A percentile compares a stretch with the other conserved stretches of the same genome.
Evolutionary conservation across 2,113 vertebrate species (phyloP).

Genomic region (Grus americana): DNA sequence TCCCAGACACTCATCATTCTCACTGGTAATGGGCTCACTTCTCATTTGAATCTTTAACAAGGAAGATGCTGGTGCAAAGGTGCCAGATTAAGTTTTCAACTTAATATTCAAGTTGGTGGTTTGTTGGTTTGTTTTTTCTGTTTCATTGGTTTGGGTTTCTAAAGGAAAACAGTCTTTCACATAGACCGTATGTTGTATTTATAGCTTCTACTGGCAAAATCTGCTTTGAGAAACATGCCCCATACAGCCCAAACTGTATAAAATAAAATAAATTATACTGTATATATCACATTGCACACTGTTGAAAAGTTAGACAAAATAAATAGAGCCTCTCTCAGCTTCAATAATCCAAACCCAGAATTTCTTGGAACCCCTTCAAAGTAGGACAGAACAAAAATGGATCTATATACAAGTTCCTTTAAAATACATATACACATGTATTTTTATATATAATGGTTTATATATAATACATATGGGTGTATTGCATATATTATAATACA

Average conservation of each 20-base stretch:
- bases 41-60: not conserved
- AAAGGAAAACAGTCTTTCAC: not conserved
- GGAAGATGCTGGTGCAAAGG: not conserved
- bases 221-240: not conserved
- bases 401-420: not conserved
- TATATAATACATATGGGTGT: not conserved
- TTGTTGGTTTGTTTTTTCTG: not conserved
- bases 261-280: not conserved
- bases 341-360: not conserved
- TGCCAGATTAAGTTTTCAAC: not conserved
- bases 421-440: not conserved
- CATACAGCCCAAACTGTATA: not conserved
- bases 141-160: not conserved
- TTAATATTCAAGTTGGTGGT: not conserved
- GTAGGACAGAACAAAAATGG: not conserved
- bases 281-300: not conserved
- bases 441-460: not conserved
- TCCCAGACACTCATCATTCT: not conserved
- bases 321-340: not conserved
- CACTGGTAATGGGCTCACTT: not conserved
- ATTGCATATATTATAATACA: not conserved
- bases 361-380: not conserved
- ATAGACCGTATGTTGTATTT: not conserved
- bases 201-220: not conserved
- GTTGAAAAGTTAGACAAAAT: not conserved